Evolutionary conservation across 2,797 vertebrate genomes (phyloP).

Genomic region (Lateolabrax maculatus): DNA sequence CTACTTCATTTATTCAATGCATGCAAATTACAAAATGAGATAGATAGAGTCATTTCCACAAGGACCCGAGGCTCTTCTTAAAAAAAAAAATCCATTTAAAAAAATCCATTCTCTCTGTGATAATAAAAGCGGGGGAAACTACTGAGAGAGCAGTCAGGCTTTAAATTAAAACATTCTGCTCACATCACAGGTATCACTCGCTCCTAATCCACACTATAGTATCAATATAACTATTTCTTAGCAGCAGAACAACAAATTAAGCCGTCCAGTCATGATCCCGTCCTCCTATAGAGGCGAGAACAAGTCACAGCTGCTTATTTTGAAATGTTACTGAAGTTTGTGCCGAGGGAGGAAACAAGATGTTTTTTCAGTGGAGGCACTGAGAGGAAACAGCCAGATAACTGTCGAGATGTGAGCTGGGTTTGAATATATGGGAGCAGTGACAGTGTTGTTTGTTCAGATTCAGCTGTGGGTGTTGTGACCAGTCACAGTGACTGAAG

Average conservation of each 20-base stretch:
- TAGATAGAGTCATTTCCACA: constrained; percentile 76
- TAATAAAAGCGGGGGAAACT: constrained; percentile 73
- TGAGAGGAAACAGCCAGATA: constrained; percentile 33
- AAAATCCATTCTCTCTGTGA: constrained; percentile 74
- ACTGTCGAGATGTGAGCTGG: constrained; percentile 39
- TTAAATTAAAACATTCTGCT: constrained; percentile 82
- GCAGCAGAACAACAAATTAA: constrained; percentile 62
- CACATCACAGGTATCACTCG: constrained; percentile 79
- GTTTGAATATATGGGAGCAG: constrained; percentile 18
- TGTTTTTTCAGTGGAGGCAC: constrained; percentile 5
- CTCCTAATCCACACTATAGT: constrained; percentile 67
- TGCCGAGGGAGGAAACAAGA: constrained; percentile 25
- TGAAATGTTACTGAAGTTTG: constrained; percentile 49
- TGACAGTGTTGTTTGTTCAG: constrained; percentile 44
- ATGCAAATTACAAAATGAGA: constrained; percentile 80
- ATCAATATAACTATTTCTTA: constrained; percentile 64
- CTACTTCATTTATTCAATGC: constrained; percentile 73
- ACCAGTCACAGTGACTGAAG: constrained; percentile 19
- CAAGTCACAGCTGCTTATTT: constrained; percentile 29
- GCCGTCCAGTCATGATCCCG: constrained; percentile 25
- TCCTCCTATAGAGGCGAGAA: constrained; percentile 41
- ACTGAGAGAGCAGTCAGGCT: constrained; percentile 75
- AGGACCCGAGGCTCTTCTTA: constrained; percentile 68
- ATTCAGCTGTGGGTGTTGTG: constrained; percentile 35
- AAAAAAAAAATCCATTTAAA: constrained; percentile 67